A percentile compares a stretch with the other conserved stretches of the same genome.
phyloP scores from a whole-genome alignment of 2,888 invertebrate genomes.

The Romanomermis culicivorax region DNA sequence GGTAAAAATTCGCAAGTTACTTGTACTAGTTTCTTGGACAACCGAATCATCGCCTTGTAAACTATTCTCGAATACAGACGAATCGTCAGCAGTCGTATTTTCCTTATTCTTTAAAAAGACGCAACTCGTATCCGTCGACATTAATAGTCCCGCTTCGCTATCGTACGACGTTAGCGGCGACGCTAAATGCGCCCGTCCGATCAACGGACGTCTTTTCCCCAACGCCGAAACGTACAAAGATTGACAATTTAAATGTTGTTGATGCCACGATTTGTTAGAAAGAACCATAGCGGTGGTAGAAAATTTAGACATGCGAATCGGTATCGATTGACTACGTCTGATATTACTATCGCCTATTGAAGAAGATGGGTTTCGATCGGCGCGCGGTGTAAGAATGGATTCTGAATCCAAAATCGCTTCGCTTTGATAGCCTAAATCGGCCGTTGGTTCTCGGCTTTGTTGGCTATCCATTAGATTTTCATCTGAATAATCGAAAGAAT shows the following conservation, averaged over 20 bases:
- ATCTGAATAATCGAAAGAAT: neutral
- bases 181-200: too few species aligned
- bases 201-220: too few species aligned
- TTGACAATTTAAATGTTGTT: too few species aligned
- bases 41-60: neutral
- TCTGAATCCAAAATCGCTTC: neutral
- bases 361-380: neutral
- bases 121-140: slow-evolving; percentile 27
- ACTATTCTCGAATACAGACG: neutral
- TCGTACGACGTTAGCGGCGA: slow-evolving; percentile 27
- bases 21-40: too few species aligned
- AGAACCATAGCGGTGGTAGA: neutral
- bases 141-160: slow-evolving; percentile 38
- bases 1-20: too few species aligned
- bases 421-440: neutral
- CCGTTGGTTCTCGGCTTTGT: neutral
- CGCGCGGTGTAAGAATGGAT: neutral
- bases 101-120: too few species aligned
- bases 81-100: too few species aligned
- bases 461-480: neutral
- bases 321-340: neutral
- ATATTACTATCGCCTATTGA: neutral
- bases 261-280: neutral
- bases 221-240: too few species aligned
- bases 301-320: neutral